phyloP scores from a whole-genome alignment of 2,888 invertebrate species.

The Notodonta ziczac region DNA sequence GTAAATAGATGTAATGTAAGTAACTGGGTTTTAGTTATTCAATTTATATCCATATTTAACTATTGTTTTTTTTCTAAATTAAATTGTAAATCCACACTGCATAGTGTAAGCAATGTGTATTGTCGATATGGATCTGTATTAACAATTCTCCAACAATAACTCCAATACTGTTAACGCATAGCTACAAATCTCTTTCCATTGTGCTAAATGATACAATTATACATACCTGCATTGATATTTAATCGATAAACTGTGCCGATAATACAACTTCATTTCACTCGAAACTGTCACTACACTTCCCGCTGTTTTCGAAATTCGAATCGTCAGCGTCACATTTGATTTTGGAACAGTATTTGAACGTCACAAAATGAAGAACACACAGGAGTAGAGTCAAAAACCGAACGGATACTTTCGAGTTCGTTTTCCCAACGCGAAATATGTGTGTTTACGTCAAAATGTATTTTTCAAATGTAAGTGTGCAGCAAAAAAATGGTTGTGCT shows the following conservation, averaged over 20 bases:
- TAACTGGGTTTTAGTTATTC: too few species aligned
- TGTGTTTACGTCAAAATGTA: conserved; percentile 82
- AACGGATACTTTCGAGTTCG: conserved; percentile 20
- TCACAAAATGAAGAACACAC: conserved; percentile 30
- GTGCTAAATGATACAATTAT: background rate
- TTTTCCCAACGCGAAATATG: conserved; percentile 67
- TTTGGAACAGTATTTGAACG: conserved; percentile 2
- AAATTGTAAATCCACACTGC: too few species aligned
- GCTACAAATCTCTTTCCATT: background rate
- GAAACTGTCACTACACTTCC: conserved; percentile 46
- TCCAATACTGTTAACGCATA: background rate
- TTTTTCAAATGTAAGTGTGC: conserved; percentile 78
- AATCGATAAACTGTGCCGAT: conserved; percentile 46
- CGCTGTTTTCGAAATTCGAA: conserved; percentile 24
- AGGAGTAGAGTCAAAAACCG: background rate
- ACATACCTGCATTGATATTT: conserved; percentile 71
- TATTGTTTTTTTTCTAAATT: too few species aligned
- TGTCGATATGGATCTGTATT: too few species aligned
- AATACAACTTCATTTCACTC: conserved; percentile 56
- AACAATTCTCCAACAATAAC: too few species aligned
- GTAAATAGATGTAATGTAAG: background rate
- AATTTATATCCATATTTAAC: too few species aligned
- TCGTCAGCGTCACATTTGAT: conserved; percentile 27
- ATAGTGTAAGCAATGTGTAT: too few species aligned
- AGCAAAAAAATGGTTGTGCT: conserved; percentile 79